phyloP scores from a whole-genome alignment of 2,888 invertebrate species.

The Volucella zonaria region DNA sequence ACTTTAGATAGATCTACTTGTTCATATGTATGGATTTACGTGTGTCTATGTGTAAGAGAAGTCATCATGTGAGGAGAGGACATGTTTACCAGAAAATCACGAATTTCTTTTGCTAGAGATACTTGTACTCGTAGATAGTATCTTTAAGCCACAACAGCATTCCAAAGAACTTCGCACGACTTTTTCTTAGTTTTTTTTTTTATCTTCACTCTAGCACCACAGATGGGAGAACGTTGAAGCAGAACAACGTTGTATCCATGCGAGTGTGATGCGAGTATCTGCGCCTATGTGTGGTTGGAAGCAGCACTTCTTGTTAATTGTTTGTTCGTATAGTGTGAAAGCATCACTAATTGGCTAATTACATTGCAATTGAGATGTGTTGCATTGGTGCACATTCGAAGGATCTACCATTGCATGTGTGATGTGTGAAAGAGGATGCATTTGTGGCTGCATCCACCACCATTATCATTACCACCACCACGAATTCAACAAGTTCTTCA shows the following conservation, averaged over 20 bases:
- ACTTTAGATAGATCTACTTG: constrained; percentile 9
- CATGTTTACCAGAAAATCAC: constrained; percentile 71
- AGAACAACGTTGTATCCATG: too few relatives aligned
- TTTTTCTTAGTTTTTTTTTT: constrained; percentile 36
- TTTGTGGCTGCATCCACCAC: constrained; percentile 17
- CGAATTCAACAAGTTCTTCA: constrained; percentile 23
- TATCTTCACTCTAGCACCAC: background rate
- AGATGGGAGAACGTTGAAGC: too few relatives aligned
- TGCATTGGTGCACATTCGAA: constrained; percentile 62
- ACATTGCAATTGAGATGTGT: constrained; percentile 75
- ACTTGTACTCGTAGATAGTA: constrained; percentile 50
- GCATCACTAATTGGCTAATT: constrained; percentile 79
- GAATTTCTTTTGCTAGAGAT: constrained; percentile 43
- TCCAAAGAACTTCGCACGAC: constrained; percentile 73
- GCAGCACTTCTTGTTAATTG: constrained; percentile 69
- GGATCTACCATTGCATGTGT: constrained; percentile 53
- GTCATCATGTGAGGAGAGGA: constrained; percentile 57
- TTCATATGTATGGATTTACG: background rate
- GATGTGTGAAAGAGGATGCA: constrained; percentile 40
- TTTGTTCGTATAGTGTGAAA: constrained; percentile 77
- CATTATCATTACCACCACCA: background rate
- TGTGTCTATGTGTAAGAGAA: constrained; percentile 2
- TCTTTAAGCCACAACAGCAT: constrained; percentile 59
- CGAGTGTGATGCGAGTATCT: background rate
- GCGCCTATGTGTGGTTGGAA: constrained; percentile 28